These are phyloP conservation scores for Drosophila rufa DNA, from an alignment of 1,140 invertebrate genomes.

Conservation along the genomic window DNA sequence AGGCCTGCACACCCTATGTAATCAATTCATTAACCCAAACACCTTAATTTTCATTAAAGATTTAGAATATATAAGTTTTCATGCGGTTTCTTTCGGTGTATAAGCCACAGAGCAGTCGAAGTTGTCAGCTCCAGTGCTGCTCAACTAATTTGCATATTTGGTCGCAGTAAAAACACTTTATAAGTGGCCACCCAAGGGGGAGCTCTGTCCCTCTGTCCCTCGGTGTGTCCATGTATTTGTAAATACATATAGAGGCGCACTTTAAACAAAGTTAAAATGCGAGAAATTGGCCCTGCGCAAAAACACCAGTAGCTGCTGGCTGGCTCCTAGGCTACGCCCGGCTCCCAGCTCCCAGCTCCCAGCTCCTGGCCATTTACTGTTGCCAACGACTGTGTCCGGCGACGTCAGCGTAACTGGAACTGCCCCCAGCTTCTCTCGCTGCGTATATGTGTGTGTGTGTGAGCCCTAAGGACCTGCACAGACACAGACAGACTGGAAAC, in stretches of 20 bases:
- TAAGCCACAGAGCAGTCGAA: slow-evolving; percentile 37
- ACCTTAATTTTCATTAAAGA: no score
- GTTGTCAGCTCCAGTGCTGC: slow-evolving; percentile 76
- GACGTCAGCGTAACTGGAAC: slow-evolving; percentile 45
- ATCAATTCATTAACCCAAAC: no score
- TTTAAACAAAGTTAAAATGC: slow-evolving; percentile 82
- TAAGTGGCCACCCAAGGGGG: slow-evolving; percentile 75
- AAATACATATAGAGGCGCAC: slow-evolving; percentile 61
- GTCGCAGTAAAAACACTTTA: slow-evolving; percentile 80
- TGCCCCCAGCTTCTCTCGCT: slow-evolving; percentile 26
- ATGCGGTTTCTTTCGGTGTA: slow-evolving; percentile 1
- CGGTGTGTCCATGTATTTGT: slow-evolving; percentile 14
- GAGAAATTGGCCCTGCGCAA: slow-evolving; percentile 72
- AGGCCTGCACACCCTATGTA: not conserved
- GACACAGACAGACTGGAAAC: slow-evolving; percentile 60
- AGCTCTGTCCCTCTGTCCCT: not conserved
- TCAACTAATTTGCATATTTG: slow-evolving; percentile 82
- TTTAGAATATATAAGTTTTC: no score
- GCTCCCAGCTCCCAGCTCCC: slow-evolving; percentile 1
- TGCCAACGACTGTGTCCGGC: slow-evolving; percentile 59
- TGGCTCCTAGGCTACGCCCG: slow-evolving; percentile 8
- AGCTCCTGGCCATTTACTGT: slow-evolving; percentile 76
- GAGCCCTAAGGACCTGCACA: slow-evolving; percentile 8
- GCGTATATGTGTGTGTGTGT: not conserved
- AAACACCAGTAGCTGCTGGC: slow-evolving; percentile 65